phyloP scores from a whole-genome alignment of 2,113 vertebrate species.

The Ciconia stormi region DNA sequence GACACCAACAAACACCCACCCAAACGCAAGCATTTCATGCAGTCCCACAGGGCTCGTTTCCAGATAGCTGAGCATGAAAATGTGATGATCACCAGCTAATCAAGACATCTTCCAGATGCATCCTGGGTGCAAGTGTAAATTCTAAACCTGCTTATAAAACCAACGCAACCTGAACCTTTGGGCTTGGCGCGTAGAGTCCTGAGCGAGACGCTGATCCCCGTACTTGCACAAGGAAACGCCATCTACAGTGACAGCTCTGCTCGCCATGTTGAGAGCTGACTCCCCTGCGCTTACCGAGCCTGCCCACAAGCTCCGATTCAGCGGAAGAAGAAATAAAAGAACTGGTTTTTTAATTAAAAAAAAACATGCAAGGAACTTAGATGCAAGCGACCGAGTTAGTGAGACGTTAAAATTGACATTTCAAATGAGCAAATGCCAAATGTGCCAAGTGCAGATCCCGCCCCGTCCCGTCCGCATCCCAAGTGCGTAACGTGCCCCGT shows the following conservation, averaged over 20 bases:
- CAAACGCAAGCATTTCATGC: fast-evolving
- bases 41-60: neutral
- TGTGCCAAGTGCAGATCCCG: neutral
- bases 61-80: neutral
- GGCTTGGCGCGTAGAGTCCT: fast-evolving
- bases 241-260: neutral
- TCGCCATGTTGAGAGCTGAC: fast-evolving
- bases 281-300: fast-evolving
- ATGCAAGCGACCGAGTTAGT: neutral
- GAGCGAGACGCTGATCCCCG: fast-evolving
- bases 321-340: neutral
- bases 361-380: neutral
- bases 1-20: neutral
- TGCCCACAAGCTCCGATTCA: neutral
- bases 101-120: neutral
- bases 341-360: neutral
- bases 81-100: neutral
- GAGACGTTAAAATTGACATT: neutral
- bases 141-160: neutral
- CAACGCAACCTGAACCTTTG: neutral
- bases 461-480: fast-evolving
- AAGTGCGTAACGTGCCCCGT: fast-evolving
- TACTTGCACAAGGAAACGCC: neutral
- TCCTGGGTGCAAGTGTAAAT: neutral
- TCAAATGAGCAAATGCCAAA: neutral